Evolutionary conservation across 1,140 invertebrate species (phyloP).

Genomic region (Drosophila miranda): DNA sequence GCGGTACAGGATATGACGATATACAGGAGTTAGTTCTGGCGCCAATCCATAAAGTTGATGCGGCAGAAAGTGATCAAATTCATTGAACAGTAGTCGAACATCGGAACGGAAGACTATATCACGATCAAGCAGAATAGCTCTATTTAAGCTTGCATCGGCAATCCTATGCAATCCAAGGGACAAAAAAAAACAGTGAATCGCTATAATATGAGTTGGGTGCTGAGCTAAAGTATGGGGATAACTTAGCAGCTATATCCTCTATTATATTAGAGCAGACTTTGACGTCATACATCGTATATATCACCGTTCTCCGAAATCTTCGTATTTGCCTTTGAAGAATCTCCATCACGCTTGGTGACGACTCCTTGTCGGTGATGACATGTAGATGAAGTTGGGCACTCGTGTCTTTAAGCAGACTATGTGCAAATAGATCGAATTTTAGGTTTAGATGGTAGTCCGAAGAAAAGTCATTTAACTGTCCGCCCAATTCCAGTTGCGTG

Average conservation of each 20-base stretch:
- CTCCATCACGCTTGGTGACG: slow-evolving; percentile 83
- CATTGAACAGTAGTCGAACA: slow-evolving; percentile 86
- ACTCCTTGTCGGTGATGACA: slow-evolving; percentile 86
- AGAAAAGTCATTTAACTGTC: slow-evolving; percentile 25
- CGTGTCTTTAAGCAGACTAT: slow-evolving; percentile 84
- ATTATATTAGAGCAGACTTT: slow-evolving; percentile 85
- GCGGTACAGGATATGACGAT: slow-evolving; percentile 89
- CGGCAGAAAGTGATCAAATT: slow-evolving; percentile 84
- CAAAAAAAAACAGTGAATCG: slow-evolving; percentile 91
- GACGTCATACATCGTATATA: slow-evolving; percentile 85
- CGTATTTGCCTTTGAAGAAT: slow-evolving; percentile 83
- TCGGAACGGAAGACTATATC: slow-evolving; percentile 91
- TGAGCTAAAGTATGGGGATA: slow-evolving; percentile 90
- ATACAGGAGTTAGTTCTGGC: slow-evolving; percentile 91
- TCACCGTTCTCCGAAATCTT: slow-evolving; percentile 83
- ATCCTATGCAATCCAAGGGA: slow-evolving; percentile 90
- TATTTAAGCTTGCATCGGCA: slow-evolving; percentile 85
- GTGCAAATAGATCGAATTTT: slow-evolving; percentile 85
- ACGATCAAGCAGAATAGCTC: slow-evolving; percentile 90
- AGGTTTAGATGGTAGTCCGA: slow-evolving; percentile 83
- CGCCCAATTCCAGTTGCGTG: slow-evolving; percentile 41
- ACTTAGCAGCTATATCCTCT: slow-evolving; percentile 86
- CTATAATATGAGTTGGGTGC: slow-evolving; percentile 92
- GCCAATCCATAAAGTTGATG: slow-evolving; percentile 89
- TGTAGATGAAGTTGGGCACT: slow-evolving; percentile 85